Base-by-base conservation (phyloP, 1,140 invertebrate species). In the Drosophila dunni region DNA sequence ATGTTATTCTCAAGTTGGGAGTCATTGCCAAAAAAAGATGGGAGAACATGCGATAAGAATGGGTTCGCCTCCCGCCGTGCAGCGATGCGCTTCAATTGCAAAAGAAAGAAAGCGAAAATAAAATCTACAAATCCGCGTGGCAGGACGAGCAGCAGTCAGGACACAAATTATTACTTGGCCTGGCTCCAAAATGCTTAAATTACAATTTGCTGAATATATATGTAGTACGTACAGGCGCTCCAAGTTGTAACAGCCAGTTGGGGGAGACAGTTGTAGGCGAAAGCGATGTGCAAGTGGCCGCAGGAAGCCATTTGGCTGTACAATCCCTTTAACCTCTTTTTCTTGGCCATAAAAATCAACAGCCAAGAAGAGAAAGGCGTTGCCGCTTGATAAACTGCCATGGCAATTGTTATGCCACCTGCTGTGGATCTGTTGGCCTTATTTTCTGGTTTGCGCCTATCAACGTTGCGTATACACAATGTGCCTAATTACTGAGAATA, bases 111-210 rank as follows among this genome's bases (percentile, higher is more conserved):
- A 24, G 44, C 1, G 45, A 68, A 68, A 84, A 80, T 78, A 78
- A 84, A 84, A 80, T 45, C 68, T 84, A 68, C 77, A 71, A 80
- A 81, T 83, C 80, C 71, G 71, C 56, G 45, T 68, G 58, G 73
- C 73, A 75, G 79, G 60, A 78, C 64, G 64, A 66, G 68, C 72
- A 62, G 75, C 78, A 89, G 51, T 62, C 78, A 71, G 75, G 62
- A 62, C 70, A 89, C 85, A 89, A 89, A 89, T 89, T 89, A 89
- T 89, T 89, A 79, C 84, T 89, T 89, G 84, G 84, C 84, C 66
- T 42, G 40, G 62, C 46, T 75, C 84, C 85, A 89, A 78, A 84
- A 89, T 89, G 80, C 76, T 81, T 89, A 89, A 89, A 89, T 89
- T 90, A 89, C 84, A 89, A 89, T 89, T 89, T 84, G 78, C 74